Conservation (phyloP, 2,113 vertebrate genomes). For the Cinclus mexicanus region DNA sequence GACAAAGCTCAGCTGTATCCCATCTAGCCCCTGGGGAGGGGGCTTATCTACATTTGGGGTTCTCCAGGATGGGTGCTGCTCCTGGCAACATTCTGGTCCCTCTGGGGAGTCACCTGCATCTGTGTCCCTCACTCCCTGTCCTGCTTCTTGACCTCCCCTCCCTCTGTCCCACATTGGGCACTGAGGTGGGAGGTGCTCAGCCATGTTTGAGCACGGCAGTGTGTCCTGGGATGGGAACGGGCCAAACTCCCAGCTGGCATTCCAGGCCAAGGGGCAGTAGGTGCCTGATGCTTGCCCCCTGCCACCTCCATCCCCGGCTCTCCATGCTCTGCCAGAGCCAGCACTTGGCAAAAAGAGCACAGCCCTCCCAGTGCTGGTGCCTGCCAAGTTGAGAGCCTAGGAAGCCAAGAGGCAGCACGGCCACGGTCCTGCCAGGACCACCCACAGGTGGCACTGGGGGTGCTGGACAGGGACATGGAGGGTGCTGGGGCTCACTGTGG, state of each 20-base stretch:
- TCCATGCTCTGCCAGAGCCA: accelerated
- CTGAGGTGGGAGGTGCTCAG: neutral
- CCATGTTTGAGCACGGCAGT: accelerated
- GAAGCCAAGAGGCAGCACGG: neutral
- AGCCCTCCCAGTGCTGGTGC: accelerated
- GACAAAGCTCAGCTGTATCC: neutral
- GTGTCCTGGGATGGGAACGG: accelerated
- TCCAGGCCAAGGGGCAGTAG: neutral
- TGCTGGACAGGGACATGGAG: accelerated
- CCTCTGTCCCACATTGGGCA: accelerated
- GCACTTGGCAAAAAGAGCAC: accelerated
- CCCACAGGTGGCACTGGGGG: neutral
- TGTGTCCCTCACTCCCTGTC: neutral
- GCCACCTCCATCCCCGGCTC: neutral
- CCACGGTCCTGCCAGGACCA: neutral
- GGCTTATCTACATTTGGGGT: neutral
- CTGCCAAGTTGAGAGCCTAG: neutral
- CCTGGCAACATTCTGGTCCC: neutral
- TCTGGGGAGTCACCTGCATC: neutral
- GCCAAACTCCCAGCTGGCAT: neutral
- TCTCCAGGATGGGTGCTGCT: neutral
- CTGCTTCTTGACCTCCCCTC: neutral
- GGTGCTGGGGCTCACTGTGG: neutral
- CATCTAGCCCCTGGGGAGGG: neutral
- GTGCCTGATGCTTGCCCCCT: neutral